Conservation (phyloP, 2,888 invertebrate genomes). For the Phytoseiulus persimilis region DNA sequence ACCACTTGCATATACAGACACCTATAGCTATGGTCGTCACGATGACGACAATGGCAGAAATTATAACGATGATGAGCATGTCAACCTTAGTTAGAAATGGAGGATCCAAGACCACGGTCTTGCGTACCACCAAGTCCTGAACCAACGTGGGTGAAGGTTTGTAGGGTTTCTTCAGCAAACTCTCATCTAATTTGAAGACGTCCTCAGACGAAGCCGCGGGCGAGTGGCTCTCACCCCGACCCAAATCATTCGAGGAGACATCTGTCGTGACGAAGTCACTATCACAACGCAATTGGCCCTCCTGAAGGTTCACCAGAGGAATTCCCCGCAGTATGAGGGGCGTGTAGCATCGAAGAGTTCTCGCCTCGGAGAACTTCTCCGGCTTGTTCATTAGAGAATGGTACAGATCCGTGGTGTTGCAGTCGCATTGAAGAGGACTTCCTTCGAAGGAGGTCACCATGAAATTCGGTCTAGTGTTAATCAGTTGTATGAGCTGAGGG, state of each 20-base stretch:
- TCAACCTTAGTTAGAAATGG: conserved; percentile 66
- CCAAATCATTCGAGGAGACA: conserved; percentile 15
- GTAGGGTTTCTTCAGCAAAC: conserved; percentile 40
- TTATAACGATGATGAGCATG: conserved; percentile 86
- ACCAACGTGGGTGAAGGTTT: conserved; percentile 6
- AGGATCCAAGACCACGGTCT: conserved; percentile 40
- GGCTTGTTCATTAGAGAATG: conserved; percentile 40
- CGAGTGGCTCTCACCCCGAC: conserved; percentile 35
- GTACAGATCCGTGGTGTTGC: conserved; percentile 53
- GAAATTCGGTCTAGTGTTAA: conserved; percentile 71
- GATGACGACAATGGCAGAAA: conserved; percentile 82
- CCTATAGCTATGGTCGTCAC: conserved; percentile 76
- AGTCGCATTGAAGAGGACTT: conserved; percentile 77
- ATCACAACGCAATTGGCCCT: conserved; percentile 35
- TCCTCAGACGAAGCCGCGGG: conserved; percentile 42
- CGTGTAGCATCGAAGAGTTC: conserved; percentile 20
- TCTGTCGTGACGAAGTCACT: background rate
- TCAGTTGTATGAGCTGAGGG: conserved; percentile 66
- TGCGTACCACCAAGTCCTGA: conserved; percentile 24
- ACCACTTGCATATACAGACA: conserved; percentile 71
- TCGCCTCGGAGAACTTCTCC: conserved; percentile 25
- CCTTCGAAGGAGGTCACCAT: conserved; percentile 64
- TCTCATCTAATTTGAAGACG: conserved; percentile 41
- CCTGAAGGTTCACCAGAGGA: conserved; percentile 35
- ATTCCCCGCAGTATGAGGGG: conserved; percentile 28